Conservation (phyloP, 2,113 vertebrate species). For the Corythoichthys haematopterus region DNA sequence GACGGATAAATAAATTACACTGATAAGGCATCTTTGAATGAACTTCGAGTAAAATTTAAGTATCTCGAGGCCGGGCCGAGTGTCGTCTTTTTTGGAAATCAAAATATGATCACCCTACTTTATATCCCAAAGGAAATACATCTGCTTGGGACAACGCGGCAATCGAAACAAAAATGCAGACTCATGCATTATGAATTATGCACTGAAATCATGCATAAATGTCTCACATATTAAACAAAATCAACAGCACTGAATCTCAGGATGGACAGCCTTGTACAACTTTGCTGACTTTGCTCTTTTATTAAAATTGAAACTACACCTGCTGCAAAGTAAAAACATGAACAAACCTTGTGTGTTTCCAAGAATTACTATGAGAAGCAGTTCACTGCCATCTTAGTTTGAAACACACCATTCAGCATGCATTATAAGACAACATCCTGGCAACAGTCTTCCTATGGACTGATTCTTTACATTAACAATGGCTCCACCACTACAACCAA, state of each 20-base stretch:
- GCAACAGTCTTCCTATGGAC: conserved; percentile 2
- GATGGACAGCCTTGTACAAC: background rate
- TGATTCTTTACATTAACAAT: background rate
- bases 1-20: too few relatives aligned
- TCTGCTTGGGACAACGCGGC: background rate
- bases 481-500: background rate
- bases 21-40: too few relatives aligned
- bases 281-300: background rate
- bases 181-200: background rate
- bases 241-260: background rate
- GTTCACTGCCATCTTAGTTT: background rate
- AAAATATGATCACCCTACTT: too few relatives aligned
- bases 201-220: background rate
- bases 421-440: conserved; percentile 2
- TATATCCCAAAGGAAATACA: background rate
- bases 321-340: background rate
- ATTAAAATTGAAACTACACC: background rate
- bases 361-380: background rate
- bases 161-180: background rate
- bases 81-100: too few relatives aligned
- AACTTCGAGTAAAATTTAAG: too few relatives aligned
- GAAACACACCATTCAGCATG: background rate
- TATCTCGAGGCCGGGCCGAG: too few relatives aligned
- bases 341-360: background rate
- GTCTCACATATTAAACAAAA: background rate